Conservation (phyloP, 1,140 invertebrate genomes). For the Conopomorpha cramerella region DNA sequence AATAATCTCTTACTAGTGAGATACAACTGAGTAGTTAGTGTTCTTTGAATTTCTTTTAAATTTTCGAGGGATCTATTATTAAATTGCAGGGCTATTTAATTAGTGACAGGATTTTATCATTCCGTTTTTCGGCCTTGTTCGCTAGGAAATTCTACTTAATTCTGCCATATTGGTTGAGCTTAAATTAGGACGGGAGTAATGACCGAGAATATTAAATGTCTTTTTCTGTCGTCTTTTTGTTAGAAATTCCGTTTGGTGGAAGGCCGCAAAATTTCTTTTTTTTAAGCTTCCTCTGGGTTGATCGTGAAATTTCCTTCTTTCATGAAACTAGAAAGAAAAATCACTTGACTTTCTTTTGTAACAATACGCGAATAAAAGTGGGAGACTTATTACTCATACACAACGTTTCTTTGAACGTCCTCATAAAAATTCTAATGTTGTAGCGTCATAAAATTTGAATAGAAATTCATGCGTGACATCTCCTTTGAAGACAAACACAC, state of each 20-base stretch:
- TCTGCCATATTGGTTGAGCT: conserved; percentile 30
- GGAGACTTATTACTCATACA: no score
- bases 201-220: conserved; percentile 18
- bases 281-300: no score
- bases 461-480: conserved; percentile 20
- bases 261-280: no score
- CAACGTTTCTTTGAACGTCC: background rate
- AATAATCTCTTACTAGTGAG: conserved; percentile 18
- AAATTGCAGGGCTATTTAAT: conserved; percentile 46
- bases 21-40: conserved; percentile 23
- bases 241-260: background rate
- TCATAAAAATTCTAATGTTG: conserved; percentile 12
- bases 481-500: conserved; percentile 32
- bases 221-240: conserved; percentile 4
- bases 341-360: no score
- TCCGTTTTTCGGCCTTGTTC: conserved; percentile 29
- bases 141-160: conserved; percentile 24
- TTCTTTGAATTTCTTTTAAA: conserved; percentile 30
- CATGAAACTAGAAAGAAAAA: no score
- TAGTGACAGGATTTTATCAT: conserved; percentile 50
- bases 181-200: conserved; percentile 30
- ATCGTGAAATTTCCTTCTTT: no score
- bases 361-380: no score
- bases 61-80: conserved; percentile 50
- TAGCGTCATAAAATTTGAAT: conserved; percentile 19